Evolutionary conservation across 2,888 invertebrate species (phyloP).

Genomic region (Caenorhabditis angaria): DNA sequence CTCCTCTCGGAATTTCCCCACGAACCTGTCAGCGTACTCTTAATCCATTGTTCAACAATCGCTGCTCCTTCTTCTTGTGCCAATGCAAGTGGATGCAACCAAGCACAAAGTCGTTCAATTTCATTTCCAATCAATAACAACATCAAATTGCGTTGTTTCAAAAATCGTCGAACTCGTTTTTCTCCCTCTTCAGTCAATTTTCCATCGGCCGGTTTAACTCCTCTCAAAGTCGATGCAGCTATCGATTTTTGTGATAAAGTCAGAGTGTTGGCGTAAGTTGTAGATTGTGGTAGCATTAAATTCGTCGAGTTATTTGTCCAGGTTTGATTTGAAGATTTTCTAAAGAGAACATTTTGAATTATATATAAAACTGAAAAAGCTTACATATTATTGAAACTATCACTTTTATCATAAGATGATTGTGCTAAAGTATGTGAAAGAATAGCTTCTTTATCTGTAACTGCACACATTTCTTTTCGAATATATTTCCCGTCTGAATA

Average conservation of each 20-base stretch:
- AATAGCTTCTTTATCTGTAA: slow-evolving; percentile 31
- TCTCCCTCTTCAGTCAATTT: slow-evolving; percentile 24
- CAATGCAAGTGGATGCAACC: slow-evolving; percentile 84
- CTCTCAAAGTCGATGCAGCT: slow-evolving; percentile 13
- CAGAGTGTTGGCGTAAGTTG: slow-evolving; percentile 62
- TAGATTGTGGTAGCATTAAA: slow-evolving; percentile 39
- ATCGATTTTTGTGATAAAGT: slow-evolving; percentile 44
- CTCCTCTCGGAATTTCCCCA: too few relatives aligned
- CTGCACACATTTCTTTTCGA: slow-evolving; percentile 64
- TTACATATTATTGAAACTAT: background rate
- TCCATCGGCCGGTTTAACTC: background rate
- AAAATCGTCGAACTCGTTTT: slow-evolving; percentile 76
- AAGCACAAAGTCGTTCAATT: slow-evolving; percentile 90
- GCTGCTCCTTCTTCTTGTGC: slow-evolving; percentile 57
- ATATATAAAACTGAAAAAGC: background rate
- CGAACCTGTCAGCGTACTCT: slow-evolving; percentile 52
- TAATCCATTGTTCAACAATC: slow-evolving; percentile 60
- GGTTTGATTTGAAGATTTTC: background rate
- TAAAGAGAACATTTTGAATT: background rate
- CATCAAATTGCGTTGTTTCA: slow-evolving; percentile 91
- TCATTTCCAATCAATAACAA: slow-evolving; percentile 90
- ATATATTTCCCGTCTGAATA: slow-evolving; percentile 78
- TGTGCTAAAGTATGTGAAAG: slow-evolving; percentile 31
- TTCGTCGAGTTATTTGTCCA: slow-evolving; percentile 11
- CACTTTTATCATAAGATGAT: slow-evolving; percentile 23